Conservation (phyloP, 53 echinoderm and acorn worm species). For the Echinometra lucunter region DNA sequence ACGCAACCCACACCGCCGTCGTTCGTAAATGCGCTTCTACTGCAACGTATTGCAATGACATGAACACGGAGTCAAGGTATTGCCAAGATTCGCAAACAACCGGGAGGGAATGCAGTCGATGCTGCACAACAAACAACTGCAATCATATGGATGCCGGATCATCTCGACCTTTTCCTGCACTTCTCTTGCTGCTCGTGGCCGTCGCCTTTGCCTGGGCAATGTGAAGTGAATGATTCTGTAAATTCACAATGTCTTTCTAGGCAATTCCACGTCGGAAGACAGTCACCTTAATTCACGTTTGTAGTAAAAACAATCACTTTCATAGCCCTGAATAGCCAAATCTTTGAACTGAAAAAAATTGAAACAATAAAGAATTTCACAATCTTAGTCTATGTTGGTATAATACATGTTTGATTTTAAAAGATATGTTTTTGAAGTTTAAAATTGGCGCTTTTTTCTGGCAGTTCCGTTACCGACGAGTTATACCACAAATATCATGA, state of each 20-base stretch:
- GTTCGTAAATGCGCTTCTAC: not conserved
- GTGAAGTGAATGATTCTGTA: not conserved
- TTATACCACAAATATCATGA: too few relatives aligned
- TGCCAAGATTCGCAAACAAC: not conserved
- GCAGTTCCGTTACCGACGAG: too few relatives aligned
- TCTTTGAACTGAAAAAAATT: too few relatives aligned
- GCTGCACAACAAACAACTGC: not conserved
- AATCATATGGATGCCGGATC: not conserved
- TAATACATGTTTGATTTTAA: too few relatives aligned
- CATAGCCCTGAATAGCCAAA: too few relatives aligned
- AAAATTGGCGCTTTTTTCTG: too few relatives aligned
- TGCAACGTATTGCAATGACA: not conserved
- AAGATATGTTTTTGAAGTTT: too few relatives aligned
- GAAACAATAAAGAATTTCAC: too few relatives aligned
- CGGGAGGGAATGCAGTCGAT: not conserved
- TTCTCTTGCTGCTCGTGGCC: not conserved
- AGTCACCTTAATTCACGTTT: too few relatives aligned
- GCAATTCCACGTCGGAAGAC: too few relatives aligned
- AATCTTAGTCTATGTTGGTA: too few relatives aligned
- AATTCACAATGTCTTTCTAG: not conserved
- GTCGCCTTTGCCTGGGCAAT: not conserved
- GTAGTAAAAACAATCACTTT: too few relatives aligned
- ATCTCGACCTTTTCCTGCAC: conserved; percentile 1
- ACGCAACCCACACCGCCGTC: not conserved
- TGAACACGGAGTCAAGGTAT: not conserved